Evolutionary conservation across 92 coral and sea anemone species (phyloP), one percentile per base, ranked within the genome.

Genomic region (Chrysogorgia sp.): DNA sequence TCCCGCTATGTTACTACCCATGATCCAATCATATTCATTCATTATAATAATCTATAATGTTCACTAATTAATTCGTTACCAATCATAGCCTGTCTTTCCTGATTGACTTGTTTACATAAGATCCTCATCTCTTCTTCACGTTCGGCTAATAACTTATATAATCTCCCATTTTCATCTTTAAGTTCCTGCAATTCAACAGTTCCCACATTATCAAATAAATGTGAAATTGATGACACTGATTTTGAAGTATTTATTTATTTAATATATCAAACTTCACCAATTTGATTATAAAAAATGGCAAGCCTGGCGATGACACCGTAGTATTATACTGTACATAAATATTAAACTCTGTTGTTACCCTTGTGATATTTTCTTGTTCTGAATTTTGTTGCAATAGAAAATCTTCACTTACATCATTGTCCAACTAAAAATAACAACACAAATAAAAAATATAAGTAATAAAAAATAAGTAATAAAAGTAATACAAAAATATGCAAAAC

Each of bases 91-190:
- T 83, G 92, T 52, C 91, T 85, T 66, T 94, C 98, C 65, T 82
- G 89, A 64, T 85, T 87, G 45, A 91, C 75, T 70, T 86, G 90
- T 80, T 86, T 94, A 52, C 98, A 76, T 47, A 90, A 75, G 33
- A 91, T 92, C 61, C 92, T 80, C 93, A 94, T 87, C 62, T 94
- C 98, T 57, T 91, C 97, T 75, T 94, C 98, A 63, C 91, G 86
- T 71, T 94, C 98, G 21, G 96, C 97, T 67, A 94, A 90, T 66
- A 94, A 86, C 75, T 94, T 94, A 70, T 92, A 89, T 74, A 94
- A 68, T 59, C 98, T 92, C 3, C 97, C 98, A 84, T 94, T 94
- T 77, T 94, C 98, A 85, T 94, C 98, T 75, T 92, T 94, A n/a
- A 94, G 80, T 34, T 92, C 94, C 98, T 93, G 56, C 0, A 4